A percentile compares a stretch with the other conserved stretches of the same genome.
Evolutionary conservation across 2,797 vertebrate genomes (phyloP).

Genomic region (Manis crassicaudata): DNA sequence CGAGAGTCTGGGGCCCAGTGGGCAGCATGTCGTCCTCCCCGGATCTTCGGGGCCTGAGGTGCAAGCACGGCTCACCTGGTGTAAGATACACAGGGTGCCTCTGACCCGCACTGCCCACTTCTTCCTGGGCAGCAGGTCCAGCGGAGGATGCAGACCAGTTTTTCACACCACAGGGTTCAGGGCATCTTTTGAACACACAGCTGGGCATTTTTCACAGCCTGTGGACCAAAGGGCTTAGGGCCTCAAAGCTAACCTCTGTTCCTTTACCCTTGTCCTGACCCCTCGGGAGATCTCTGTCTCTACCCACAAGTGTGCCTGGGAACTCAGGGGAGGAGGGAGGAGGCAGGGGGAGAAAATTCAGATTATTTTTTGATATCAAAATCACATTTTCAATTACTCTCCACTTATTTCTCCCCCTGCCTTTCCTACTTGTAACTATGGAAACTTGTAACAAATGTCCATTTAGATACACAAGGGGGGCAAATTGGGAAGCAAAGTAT

Average conservation of each 20-base stretch:
- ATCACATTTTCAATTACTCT: conserved; percentile 65
- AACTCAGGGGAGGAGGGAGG: neutral
- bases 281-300: neutral
- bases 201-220: conserved; percentile 26
- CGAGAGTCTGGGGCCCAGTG: neutral
- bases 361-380: conserved; percentile 51
- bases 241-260: neutral
- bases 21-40: neutral
- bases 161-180: neutral
- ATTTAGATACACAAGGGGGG: conserved; percentile 58
- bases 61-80: too few species aligned
- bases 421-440: conserved; percentile 64
- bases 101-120: neutral
- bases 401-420: neutral
- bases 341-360: neutral
- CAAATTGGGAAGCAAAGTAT: conserved; percentile 59
- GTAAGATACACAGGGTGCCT: too few species aligned
- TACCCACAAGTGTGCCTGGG: neutral
- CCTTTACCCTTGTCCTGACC: neutral
- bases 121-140: neutral
- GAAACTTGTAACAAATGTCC: conserved; percentile 65
- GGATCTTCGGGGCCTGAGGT: too few species aligned
- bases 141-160: neutral
- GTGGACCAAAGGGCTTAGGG: neutral
- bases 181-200: neutral